Evolutionary conservation across 2,113 vertebrate species (phyloP).

Genomic region (Xyrauchen texanus): DNA sequence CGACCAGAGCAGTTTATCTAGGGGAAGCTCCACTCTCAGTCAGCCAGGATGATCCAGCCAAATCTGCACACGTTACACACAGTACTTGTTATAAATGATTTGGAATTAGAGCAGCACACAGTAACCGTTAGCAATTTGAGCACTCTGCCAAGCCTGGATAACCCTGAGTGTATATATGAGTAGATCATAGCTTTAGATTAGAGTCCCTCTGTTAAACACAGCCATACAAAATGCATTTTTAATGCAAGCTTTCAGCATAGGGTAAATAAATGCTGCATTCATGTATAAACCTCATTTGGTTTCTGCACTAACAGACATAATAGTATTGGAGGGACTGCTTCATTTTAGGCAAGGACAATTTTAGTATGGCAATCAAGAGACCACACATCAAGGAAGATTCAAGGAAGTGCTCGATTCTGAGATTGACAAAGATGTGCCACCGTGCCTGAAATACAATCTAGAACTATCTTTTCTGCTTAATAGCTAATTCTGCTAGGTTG

Average conservation of each 20-base stretch:
- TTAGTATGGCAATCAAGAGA: slow-evolving; percentile 4
- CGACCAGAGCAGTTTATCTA: not conserved
- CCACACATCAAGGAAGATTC: not conserved
- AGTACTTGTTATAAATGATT: slow-evolving; percentile 24
- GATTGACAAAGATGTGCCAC: slow-evolving; percentile 19
- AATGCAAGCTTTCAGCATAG: slow-evolving; percentile 2
- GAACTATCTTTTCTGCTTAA: not conserved
- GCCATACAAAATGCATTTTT: slow-evolving; percentile 25
- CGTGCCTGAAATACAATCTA: slow-evolving; percentile 27
- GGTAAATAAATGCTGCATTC: not conserved
- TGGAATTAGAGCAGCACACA: slow-evolving; percentile 31
- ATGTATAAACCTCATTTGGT: slow-evolving; percentile 8
- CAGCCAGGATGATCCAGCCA: not conserved
- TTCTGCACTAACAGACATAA: slow-evolving; percentile 1
- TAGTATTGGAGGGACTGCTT: not conserved
- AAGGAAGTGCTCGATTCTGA: not conserved
- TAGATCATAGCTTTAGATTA: slow-evolving; percentile 35
- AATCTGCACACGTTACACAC: slow-evolving; percentile 2
- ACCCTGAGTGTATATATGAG: slow-evolving; percentile 31
- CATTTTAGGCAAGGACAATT: slow-evolving; percentile 15
- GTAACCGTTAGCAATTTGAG: slow-evolving; percentile 39
- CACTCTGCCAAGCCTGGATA: slow-evolving; percentile 35
- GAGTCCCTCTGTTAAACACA: slow-evolving; percentile 34
- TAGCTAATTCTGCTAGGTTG: not conserved
- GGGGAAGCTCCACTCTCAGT: not conserved